Base-by-base conservation (phyloP, 2,888 invertebrate species). In the Kuschelorhynchus macadamiae region DNA sequence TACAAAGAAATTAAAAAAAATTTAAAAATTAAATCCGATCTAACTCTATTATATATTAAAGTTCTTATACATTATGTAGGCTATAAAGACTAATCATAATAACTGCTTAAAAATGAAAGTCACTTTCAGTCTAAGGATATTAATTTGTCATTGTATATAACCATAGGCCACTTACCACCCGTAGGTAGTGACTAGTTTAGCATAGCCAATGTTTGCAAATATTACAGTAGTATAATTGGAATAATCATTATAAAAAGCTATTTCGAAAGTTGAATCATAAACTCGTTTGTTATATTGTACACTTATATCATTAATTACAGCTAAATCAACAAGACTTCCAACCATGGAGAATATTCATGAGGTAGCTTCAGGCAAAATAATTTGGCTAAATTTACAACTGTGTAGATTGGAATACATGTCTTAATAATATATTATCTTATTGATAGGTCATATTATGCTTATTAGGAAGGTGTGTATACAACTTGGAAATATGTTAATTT, bases 41-140 rank as follows among this genome's bases (percentile, higher is more conserved):
- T n/a, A n/a, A n/a, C n/a, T n/a, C n/a, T n/a, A n/a, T n/a, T n/a
- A n/a, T n/a, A n/a, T n/a, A n/a, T n/a, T n/a, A n/a, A n/a, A n/a
- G n/a, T n/a, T n/a, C n/a, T n/a, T n/a, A n/a, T n/a, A n/a, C n/a
- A n/a, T n/a, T n/a, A n/a, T n/a, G 25, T 25, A 7, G 25, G 25
- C 25, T 25, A 5, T 25, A 25, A 25, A 25, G 3, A 7, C 25
- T 25, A 25, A 25, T 25, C 25, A 7, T 25, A 25, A 25, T 25
- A 25, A 25, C 25, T 7, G n/a, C n/a, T n/a, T n/a, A 49, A 49
- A 49, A 14, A 49, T 49, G 49, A 49, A 49, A 49, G 49, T 44
- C 44, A 44, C 2, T 44, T 44, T 44, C 20, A 12, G 20, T 5
- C 11, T 2, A 4, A 4, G 9, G 21, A 49, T 49, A 49, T 3